Evolutionary conservation across 2,888 invertebrate species (phyloP).

Genomic region (Germaria angustata): DNA sequence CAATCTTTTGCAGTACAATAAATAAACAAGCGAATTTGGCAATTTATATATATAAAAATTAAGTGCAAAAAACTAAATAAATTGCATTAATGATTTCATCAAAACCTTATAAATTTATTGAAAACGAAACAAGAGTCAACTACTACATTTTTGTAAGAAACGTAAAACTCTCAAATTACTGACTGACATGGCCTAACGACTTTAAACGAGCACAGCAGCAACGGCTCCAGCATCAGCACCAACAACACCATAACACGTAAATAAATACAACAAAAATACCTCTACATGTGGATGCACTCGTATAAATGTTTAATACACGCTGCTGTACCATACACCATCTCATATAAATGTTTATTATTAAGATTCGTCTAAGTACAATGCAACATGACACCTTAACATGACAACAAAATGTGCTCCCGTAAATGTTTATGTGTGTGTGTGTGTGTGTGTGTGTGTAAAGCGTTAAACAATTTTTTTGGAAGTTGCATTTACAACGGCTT

Average conservation of each 20-base stretch:
- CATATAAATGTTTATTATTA: conserved; percentile 66
- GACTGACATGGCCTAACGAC: conserved; percentile 65
- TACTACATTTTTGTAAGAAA: conserved; percentile 47
- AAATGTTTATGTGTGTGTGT: too few species aligned
- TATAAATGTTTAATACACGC: background rate
- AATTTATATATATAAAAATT: conserved; percentile 3
- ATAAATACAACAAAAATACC: conserved; percentile 17
- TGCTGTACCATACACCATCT: conserved; percentile 9
- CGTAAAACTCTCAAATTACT: conserved; percentile 62
- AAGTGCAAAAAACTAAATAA: conserved; percentile 38
- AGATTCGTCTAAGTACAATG: conserved; percentile 65
- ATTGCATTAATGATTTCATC: conserved; percentile 66
- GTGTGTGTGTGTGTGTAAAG: conserved; percentile 17
- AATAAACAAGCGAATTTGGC: conserved; percentile 18
- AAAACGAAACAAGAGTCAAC: conserved; percentile 35
- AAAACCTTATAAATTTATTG: conserved; percentile 60
- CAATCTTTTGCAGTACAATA: background rate
- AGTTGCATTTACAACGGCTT: conserved; percentile 37
- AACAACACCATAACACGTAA: conserved; percentile 16
- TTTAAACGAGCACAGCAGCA: conserved; percentile 27
- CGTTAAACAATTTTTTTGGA: conserved; percentile 35
- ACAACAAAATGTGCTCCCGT: conserved; percentile 69
- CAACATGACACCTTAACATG: conserved; percentile 69
- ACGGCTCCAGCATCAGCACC: background rate
- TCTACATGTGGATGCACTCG: background rate